Percentiles rank a stretch among this genome's conserved stretches.
Conservation (phyloP, 1,140 invertebrate genomes). For the Apocrypta bakeri region DNA sequence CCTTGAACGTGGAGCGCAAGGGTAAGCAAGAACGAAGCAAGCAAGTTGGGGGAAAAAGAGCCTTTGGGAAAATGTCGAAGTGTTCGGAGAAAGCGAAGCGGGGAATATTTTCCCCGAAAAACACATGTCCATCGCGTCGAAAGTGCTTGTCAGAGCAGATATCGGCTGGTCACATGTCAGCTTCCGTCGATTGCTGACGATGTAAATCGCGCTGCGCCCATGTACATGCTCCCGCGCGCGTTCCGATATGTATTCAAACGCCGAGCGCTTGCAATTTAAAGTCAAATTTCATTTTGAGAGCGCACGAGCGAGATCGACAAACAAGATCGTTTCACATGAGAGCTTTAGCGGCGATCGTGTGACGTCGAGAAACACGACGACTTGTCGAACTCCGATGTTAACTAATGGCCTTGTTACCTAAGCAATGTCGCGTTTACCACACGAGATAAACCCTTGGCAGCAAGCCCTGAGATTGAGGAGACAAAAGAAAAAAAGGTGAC, state of each 20-base stretch:
- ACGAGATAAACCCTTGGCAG: neutral
- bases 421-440: neutral
- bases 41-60: too few species aligned
- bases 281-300: neutral
- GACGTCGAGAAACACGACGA: neutral
- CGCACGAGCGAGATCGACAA: neutral
- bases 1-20: too few species aligned
- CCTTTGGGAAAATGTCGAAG: neutral
- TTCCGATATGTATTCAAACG: neutral
- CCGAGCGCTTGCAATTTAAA: neutral
- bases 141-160: neutral
- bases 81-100: neutral
- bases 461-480: neutral
- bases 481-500: neutral
- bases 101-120: neutral
- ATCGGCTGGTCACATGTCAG: neutral
- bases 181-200: neutral
- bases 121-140: neutral
- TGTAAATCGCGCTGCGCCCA: neutral
- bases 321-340: neutral
- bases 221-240: neutral
- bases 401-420: neutral
- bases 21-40: too few species aligned
- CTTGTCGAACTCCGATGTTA: neutral
- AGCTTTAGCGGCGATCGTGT: neutral